Evolutionary conservation across 1,140 invertebrate species (phyloP), one percentile per base, ranked within the genome.

Genomic region (Ridgeia piscesae): DNA sequence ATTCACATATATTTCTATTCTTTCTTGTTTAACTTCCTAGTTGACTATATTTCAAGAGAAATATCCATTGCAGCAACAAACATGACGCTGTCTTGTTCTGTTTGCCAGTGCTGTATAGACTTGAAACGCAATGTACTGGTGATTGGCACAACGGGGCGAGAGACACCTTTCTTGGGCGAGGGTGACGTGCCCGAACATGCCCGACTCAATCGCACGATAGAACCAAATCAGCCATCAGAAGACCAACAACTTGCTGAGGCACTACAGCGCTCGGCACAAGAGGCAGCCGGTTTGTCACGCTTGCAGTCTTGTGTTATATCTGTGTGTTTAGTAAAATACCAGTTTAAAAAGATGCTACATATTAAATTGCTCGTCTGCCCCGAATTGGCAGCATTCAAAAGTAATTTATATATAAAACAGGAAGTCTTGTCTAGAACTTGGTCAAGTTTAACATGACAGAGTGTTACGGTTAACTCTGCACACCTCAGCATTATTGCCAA

Each of bases 61-160:
- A 42, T 42, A 4, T 42, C 42, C 42, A 42, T 11, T 42, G 42
- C 4, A 42, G 42, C 42, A 6, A 42, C 42, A 4, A 6, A 42
- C 42, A 4, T 42, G 42, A 42, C 42, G 42, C 42, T 4, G 2
- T 11, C 6, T 21, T 77, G 58, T 77, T 77, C 77, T 33, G 33
- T 92, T 93, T 94, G 93, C 91, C 95, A 98, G 97, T 99, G 99
- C 96, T 97, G 97, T 93, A 99, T 99, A 94, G 99, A 99, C 96
- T 96, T 99, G 92, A 98, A 98, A 95, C 97, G 97, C 91, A 99
- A 99, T 96, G 97, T 98, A 0, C 96, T 99, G 34, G 97, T 97
- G 88, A 99, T 99, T 94, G 99, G 99, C n/a, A 99, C 98, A 0
- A 99, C 98, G 0, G 98, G 98, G 34, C 99, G 98, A 0, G 98